Conservation (phyloP, 2,888 invertebrate species). For the Notodonta dromedarius region DNA sequence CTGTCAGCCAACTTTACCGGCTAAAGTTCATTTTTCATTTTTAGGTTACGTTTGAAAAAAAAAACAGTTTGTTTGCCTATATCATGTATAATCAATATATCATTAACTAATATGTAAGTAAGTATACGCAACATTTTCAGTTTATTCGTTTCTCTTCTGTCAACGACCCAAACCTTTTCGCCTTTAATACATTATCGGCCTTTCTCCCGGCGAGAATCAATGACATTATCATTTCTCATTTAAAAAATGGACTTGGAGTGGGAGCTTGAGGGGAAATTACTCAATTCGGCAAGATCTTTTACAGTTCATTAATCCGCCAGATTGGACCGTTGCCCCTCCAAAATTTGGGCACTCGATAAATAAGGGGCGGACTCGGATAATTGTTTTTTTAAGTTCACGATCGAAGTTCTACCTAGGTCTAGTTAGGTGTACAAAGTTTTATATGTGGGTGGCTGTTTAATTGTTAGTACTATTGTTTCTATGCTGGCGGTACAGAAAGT, state of each 20-base stretch:
- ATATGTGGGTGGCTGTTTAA: not conserved
- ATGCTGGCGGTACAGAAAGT: too few species aligned
- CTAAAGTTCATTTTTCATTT: not conserved
- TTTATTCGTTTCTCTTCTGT: constrained; percentile 30
- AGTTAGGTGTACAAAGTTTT: constrained; percentile 9
- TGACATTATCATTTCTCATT: constrained; percentile 62
- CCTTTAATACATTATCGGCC: constrained; percentile 35
- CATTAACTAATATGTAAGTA: not conserved
- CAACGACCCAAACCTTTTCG: constrained; percentile 26
- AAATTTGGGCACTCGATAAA: constrained; percentile 64
- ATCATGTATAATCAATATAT: too few species aligned
- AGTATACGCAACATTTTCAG: constrained; percentile 24
- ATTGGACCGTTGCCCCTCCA: constrained; percentile 64
- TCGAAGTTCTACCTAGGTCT: constrained; percentile 11
- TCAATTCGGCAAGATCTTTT: constrained; percentile 74
- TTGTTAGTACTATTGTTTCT: not conserved
- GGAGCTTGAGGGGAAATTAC: constrained; percentile 61
- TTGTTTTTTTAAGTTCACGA: constrained; percentile 19
- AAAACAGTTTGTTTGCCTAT: too few species aligned
- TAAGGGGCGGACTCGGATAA: constrained; percentile 46
- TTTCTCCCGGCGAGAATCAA: constrained; percentile 40
- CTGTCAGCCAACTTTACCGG: not conserved
- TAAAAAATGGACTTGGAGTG: constrained; percentile 55
- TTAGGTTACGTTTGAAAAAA: not conserved
- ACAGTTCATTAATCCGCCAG: constrained; percentile 77